These are phyloP conservation scores for Nothura maculosa DNA, from an alignment of 2,797 vertebrate species.

Conservation along the genomic window DNA sequence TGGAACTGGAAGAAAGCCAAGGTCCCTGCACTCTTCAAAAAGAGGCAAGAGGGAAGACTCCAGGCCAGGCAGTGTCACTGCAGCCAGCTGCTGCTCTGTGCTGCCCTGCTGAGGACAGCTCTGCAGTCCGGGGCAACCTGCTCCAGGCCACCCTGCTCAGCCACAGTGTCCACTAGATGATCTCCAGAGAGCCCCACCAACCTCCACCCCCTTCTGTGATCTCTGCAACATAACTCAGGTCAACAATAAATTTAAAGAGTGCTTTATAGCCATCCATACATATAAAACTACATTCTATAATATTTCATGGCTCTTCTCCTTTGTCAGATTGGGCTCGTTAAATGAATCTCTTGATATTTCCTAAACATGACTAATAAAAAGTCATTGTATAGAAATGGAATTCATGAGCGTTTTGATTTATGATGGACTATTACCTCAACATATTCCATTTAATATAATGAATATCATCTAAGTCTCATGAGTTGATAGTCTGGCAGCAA, in stretches of 20 bases:
- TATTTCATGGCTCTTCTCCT: background rate
- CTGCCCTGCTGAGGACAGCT: too few relatives aligned
- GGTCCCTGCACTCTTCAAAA: too few relatives aligned
- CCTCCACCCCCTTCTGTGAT: too few relatives aligned
- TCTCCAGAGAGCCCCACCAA: too few relatives aligned
- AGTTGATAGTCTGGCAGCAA: background rate
- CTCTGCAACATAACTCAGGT: background rate
- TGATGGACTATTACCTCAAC: background rate
- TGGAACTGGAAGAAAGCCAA: too few relatives aligned
- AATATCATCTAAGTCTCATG: background rate
- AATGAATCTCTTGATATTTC: background rate
- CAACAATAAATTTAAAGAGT: background rate
- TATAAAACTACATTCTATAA: background rate
- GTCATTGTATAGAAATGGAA: background rate
- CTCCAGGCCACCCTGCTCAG: too few relatives aligned
- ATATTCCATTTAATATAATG: background rate
- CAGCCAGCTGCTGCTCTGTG: too few relatives aligned
- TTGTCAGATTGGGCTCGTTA: background rate
- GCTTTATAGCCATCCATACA: background rate
- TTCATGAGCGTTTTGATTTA: background rate
- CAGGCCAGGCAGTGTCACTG: too few relatives aligned
- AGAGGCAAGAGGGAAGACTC: too few relatives aligned
- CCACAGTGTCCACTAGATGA: too few relatives aligned
- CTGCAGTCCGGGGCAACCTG: too few relatives aligned
- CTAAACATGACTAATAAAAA: background rate